phyloP scores from a whole-genome alignment of 2,888 invertebrate genomes.

The Sminthurides aquaticus region DNA sequence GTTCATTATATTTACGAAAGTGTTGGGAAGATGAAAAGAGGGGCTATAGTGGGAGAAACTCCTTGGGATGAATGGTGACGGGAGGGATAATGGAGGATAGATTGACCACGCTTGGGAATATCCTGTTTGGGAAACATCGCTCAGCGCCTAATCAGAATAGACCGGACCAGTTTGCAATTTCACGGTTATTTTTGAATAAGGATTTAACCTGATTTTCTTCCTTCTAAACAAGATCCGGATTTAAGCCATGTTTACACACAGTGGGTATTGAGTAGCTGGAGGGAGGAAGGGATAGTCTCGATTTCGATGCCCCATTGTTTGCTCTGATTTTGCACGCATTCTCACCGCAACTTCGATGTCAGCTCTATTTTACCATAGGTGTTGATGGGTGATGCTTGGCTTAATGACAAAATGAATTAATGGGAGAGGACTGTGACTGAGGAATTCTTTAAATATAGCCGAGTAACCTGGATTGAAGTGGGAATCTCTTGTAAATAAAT shows the following conservation, averaged over 20 bases:
- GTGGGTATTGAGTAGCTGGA: too few relatives aligned
- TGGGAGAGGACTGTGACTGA: neutral
- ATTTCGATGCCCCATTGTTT: neutral
- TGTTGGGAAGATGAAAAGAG: too few relatives aligned
- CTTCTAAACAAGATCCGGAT: too few relatives aligned
- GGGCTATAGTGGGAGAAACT: neutral
- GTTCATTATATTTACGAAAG: too few relatives aligned
- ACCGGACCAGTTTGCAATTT: neutral
- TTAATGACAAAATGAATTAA: neutral
- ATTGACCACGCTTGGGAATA: neutral
- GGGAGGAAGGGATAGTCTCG: too few relatives aligned
- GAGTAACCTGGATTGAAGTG: neutral
- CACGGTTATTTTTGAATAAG: neutral
- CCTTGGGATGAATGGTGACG: too few relatives aligned
- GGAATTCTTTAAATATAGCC: neutral
- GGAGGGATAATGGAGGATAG: neutral
- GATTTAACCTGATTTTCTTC: neutral
- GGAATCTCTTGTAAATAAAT: neutral
- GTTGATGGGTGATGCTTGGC: neutral
- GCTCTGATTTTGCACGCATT: neutral
- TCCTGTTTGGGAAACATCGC: neutral
- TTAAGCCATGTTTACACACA: too few relatives aligned
- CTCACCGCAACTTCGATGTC: too few relatives aligned
- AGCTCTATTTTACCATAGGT: neutral
- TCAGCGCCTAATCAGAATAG: neutral